Evolutionary conservation across 2,888 invertebrate species (phyloP), one percentile per base, ranked within the genome.

Genomic region (Hypsopygia costalis): DNA sequence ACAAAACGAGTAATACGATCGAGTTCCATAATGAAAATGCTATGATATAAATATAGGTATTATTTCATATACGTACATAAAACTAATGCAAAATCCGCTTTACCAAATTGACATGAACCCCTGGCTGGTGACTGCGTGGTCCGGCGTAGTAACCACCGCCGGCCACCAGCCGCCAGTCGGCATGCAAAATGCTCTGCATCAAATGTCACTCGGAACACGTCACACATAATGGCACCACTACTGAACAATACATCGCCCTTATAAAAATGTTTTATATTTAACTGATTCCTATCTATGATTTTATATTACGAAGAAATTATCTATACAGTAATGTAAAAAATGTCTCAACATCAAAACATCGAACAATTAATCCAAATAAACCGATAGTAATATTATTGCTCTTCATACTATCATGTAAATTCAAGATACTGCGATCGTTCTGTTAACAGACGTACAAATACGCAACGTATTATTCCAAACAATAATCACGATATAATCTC

Each of bases 201-300:
- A 27, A 16, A 42, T 51, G 47, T 48, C 55, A 4, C 16, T 16
- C 55, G 53, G 58, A 69, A 70, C 64, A 70, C 67, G 57, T 73
- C 66, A 73, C 71, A 68, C 64, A 61, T 67, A 79, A 85, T 83
- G 81, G 82, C 81, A 82, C 80, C 76, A 58, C 76, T 76, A 76
- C 69, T 64, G 75, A 75, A 73, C 65, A 68, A 67, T 68, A 71
- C 58, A 65, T 66, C 63, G 65, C 57, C 58, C 65, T 62, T 62
- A 68, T 56, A 62, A 68, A 69, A 69, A 7, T 68, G 43, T 46
- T 50, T 71, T 66, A 69, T 66, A 68, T 69, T 68, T 63, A 73
- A 73, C 70, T 58, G 74, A 72, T 71, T 55, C 70, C 72, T 76
- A 78, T 70, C 71, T 76, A 78, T 66, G 62, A 69, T 64, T 71